Base-by-base conservation (phyloP, 2,888 invertebrate genomes). In the Metellina segmentata region DNA sequence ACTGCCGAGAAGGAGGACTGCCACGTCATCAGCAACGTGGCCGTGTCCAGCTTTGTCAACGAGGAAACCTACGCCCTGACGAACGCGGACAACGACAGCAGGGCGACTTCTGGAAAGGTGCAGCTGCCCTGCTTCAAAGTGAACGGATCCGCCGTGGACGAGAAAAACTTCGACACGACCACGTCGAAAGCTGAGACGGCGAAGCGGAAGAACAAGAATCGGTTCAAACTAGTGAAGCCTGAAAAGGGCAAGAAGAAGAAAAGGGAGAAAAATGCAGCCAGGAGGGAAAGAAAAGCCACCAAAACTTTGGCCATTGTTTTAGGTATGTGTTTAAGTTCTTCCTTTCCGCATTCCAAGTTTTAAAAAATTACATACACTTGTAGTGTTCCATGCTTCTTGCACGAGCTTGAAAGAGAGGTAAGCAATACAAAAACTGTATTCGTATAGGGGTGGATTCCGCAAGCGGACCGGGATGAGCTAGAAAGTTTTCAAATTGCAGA, bases 241-340 rank as follows among this genome's bases (percentile, higher is more conserved):
- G 96, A 98, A 72, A 98, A 98, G 94, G 97, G 98, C 34, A 98
- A 98, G 96, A 99, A 98, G 71, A 98, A 98, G 96, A 99, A 99
- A 95, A 96, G 98, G 82, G 98, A 98, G 94, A 98, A 98, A 94
- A 98, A 98, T 48, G 98, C 98, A 0, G 98, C 98, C 6, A 98
- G 97, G 95, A 98, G 98, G 94, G 99, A 99, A 94, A 96, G 98
- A 92, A 99, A 99, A 95, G 99, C 99, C 61, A 99, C 99, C 11
- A 99, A 99, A 96, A 99, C 99, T 8, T 95, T 99, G 94, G 99
- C 99, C 90, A 99, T 99, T 95, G 99, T 99, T 94, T 96, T 99
- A 95, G 99, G 99, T 99, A 96, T 34, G 34, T 4, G 4, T 34
- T 34, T 4, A 34, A 34, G 4, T n/a, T 34, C 34, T 34, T 34